phyloP scores from a whole-genome alignment of 92 coral and sea anemone species.

The Epizoanthus illoricatus region DNA sequence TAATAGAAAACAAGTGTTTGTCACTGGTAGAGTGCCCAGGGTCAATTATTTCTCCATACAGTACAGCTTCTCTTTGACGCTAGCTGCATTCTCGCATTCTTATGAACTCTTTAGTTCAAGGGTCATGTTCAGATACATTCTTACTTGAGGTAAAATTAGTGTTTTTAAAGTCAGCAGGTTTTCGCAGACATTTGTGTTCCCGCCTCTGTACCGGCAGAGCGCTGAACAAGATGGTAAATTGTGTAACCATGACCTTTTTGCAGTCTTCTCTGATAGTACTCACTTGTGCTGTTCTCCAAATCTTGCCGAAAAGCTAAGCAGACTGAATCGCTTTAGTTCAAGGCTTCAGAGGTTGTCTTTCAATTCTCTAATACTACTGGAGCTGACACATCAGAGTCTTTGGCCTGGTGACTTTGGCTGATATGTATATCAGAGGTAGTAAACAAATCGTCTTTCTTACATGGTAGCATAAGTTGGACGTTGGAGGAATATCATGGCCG shows the following conservation, averaged over 20 bases:
- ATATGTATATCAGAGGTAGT: no score
- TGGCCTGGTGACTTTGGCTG: no score
- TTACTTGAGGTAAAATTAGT: neutral
- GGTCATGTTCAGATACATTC: neutral
- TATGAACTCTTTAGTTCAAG: neutral
- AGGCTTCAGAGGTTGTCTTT: neutral
- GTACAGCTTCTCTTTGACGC: neutral
- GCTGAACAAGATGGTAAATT: neutral
- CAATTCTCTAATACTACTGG: neutral
- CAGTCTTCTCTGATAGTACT: neutral
- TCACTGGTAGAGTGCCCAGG: neutral
- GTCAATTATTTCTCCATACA: neutral
- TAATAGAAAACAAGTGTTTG: neutral
- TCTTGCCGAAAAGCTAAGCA: neutral
- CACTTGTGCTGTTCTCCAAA: neutral
- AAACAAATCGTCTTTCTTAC: slow-evolving; percentile 33
- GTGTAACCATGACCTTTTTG: neutral
- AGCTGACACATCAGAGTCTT: neutral
- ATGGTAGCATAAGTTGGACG: slow-evolving; percentile 88
- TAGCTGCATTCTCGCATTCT: neutral
- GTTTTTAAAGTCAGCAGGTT: no score
- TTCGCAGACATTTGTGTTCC: neutral
- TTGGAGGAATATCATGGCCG: slow-evolving; percentile 86
- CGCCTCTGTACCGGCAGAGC: neutral
- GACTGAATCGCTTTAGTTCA: neutral